Conservation (phyloP, 2,888 invertebrate species). For the Muscina levida region DNA sequence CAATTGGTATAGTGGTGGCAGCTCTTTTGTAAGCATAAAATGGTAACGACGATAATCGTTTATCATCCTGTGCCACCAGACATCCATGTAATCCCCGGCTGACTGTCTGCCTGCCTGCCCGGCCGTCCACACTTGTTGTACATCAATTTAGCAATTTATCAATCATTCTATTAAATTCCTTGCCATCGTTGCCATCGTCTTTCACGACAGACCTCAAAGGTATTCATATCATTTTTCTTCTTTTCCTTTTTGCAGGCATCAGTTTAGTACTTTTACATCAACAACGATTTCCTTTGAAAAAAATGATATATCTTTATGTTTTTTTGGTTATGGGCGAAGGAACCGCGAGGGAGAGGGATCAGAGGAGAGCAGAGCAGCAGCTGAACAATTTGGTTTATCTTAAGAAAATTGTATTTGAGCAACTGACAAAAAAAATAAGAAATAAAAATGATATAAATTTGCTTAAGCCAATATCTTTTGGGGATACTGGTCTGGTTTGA, state of each 20-base stretch:
- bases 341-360: not conserved
- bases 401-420: not conserved
- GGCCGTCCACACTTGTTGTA: not conserved
- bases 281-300: conserved; percentile 1
- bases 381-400: not conserved
- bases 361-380: not conserved
- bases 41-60: conserved; percentile 31
- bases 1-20: not conserved
- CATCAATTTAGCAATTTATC: conserved; percentile 25
- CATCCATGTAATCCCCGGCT: not conserved
- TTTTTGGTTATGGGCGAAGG: no score
- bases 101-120: not conserved
- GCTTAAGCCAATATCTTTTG: not conserved
- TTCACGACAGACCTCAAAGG: conserved; percentile 1
- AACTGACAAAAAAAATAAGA: not conserved
- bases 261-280: conserved; percentile 10
- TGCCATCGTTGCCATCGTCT: not conserved
- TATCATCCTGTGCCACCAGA: conserved; percentile 26
- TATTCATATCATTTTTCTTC: conserved; percentile 2
- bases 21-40: conserved; percentile 8
- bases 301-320: no score
- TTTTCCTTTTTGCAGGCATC: not conserved
- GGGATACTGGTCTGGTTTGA: not conserved
- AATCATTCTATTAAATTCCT: conserved; percentile 35
- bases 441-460: not conserved